phyloP scores from a whole-genome alignment of 2,113 vertebrate genomes.

The Atlantisia rogersi region DNA sequence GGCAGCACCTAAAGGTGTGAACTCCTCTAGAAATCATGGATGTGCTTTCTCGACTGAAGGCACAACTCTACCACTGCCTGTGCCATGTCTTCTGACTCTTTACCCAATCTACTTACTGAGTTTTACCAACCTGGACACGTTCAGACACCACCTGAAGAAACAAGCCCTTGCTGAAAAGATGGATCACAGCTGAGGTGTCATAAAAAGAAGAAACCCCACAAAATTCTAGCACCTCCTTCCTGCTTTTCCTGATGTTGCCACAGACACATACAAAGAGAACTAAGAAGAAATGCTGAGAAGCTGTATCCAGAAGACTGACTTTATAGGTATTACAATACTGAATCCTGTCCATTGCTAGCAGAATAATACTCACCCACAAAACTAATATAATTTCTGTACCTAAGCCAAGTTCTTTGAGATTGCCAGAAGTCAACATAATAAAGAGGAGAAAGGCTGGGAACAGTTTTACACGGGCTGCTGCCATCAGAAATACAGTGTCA shows the following conservation, averaged over 20 bases:
- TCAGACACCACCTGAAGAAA: neutral
- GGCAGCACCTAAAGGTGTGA: neutral
- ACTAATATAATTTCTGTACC: neutral
- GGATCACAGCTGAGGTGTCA: neutral
- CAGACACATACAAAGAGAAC: neutral
- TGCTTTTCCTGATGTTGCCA: neutral
- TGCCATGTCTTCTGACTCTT: neutral
- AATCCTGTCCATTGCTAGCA: neutral
- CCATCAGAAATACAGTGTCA: neutral
- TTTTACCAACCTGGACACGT: accelerated
- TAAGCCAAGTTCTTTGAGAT: neutral
- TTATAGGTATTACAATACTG: neutral
- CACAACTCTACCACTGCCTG: neutral
- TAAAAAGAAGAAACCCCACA: accelerated
- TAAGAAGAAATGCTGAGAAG: neutral
- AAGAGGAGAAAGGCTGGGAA: neutral
- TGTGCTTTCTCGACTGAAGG: neutral
- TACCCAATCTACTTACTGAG: neutral
- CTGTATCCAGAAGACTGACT: neutral
- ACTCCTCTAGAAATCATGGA: neutral
- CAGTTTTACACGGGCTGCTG: neutral
- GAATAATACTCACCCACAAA: neutral
- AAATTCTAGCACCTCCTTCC: neutral
- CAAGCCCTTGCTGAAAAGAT: neutral
- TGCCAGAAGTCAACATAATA: slow-evolving; percentile 28